Percentiles rank a stretch among this genome's conserved stretches.
phyloP scores from a whole-genome alignment of 92 coral and sea anemone genomes.

The Parazoanthus swiftii region DNA sequence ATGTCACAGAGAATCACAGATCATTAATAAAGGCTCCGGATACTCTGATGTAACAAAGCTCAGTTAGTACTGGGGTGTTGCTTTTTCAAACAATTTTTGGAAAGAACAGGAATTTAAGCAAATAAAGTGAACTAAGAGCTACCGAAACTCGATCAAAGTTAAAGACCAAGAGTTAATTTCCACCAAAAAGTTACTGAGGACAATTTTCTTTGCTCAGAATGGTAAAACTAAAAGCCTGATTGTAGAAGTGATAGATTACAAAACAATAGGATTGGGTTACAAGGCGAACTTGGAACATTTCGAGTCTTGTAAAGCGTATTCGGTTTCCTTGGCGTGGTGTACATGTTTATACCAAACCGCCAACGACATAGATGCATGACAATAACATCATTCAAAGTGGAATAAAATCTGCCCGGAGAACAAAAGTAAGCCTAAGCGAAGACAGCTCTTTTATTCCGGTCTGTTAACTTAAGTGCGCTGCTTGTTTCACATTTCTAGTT shows the following conservation, averaged over 20 bases:
- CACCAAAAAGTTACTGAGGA: neutral
- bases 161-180: neutral
- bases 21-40: neutral
- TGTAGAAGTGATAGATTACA: neutral
- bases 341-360: neutral
- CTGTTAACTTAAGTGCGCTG: neutral
- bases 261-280: conserved; percentile 12
- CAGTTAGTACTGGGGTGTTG: neutral
- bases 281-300: neutral
- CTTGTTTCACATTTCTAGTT: neutral
- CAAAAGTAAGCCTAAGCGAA: neutral
- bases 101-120: neutral
- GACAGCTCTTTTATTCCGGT: too few species aligned
- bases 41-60: neutral
- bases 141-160: neutral
- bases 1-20: neutral
- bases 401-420: neutral
- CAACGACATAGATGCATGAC: neutral
- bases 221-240: neutral
- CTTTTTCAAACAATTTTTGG: neutral
- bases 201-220: neutral
- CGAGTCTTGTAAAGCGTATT: neutral
- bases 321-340: neutral
- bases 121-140: neutral
- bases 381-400: neutral